Base-by-base conservation (phyloP, 2,797 vertebrate genomes). In the Taeniopygia guttata region DNA sequence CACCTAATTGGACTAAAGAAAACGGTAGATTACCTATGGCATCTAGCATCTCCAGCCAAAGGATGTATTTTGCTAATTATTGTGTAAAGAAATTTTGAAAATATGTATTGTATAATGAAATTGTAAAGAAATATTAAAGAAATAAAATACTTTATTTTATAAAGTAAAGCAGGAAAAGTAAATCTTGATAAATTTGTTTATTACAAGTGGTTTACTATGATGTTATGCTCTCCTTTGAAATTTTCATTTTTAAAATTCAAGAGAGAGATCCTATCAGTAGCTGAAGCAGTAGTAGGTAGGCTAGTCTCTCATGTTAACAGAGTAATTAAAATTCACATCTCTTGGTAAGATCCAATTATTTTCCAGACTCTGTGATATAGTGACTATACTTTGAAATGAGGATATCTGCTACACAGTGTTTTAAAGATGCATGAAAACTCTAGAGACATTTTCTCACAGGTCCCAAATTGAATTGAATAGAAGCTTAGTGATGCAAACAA, bases 251-350 rank as follows among this genome's bases (percentile, higher is more conserved):
- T 62, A n/a, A 72, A 52, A 77, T 55, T 17, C n/a, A 58, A 25
- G 18, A 43, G 32, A 68, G 14, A 86, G 13, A 68, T 78, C 19
- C 30, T 43, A 22, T 64, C 30, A 45, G 46, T 34, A 86, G 21
- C 4, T 70, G 60, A 83, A 93, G 54, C 13, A 79, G 18, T n/a
- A 68, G 30, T 7, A 84, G 8, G 4, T 52, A 74, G 11, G 12
- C 9, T 73, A 55, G 40, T 70, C 22, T 20, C 46, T 86, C 5
- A 9, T 70, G 46, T 79, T 55, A 88, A 90, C 23, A 75, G 10
- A 93, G 46, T 81, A 90, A 92, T 87, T 86, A 86, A 73, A 92
- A 89, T 72, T 67, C 51, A 91, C 75, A 62, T 75, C 40, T 73
- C 51, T 20, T 20, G 42, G 13, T 63, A 51, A 82, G 23, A 51